Evolutionary conservation across 1,140 invertebrate genomes (phyloP), one percentile per base, ranked within the genome.

Genomic region (Helicoverpa zea): DNA sequence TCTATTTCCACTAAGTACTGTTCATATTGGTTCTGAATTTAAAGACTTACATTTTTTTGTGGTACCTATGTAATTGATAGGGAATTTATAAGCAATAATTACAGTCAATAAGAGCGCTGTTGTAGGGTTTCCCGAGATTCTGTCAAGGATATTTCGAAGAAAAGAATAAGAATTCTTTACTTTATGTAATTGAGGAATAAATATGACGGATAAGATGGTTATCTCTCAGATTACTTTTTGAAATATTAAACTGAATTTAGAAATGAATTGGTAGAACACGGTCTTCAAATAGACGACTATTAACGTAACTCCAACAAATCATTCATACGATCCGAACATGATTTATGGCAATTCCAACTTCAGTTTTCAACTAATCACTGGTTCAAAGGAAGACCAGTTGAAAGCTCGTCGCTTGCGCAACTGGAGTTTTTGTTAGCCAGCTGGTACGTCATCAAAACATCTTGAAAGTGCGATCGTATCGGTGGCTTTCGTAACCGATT

Each of bases 391-490:
- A 80, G 47, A 70, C 58, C 43, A 61, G 76, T 74, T 49, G 14
- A 81, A 83, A 83, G 82, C 59, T 83, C 82, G 56, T 77, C 54
- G 83, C 86, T 94, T 92, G 89, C 87, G 87, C 89, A 92, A 92
- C 70, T 70, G 23, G 54, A 83, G 73, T 86, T 91, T 90, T 91
- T 89, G 85, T 89, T 90, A 87, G 89, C 86, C 83, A 87, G 88
- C 85, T 72, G 77, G 49, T 82, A 82, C 86, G 86, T 87, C 86
- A 87, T 81, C 87, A 84, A 84, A 88, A 89, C 89, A 91, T 91
- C 92, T 93, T 84, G 88, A 91, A 90, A 89, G 88, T 86, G 73
- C 75, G 91, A 92, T 92, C 73, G 81, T 94, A 94, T 92, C 90
- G 76, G 59, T 52, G 49, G 16, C 43, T 92, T 89, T 89, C 90